Evolutionary conservation across 2,797 vertebrate genomes (phyloP).

Genomic region (Chaunax sp.): DNA sequence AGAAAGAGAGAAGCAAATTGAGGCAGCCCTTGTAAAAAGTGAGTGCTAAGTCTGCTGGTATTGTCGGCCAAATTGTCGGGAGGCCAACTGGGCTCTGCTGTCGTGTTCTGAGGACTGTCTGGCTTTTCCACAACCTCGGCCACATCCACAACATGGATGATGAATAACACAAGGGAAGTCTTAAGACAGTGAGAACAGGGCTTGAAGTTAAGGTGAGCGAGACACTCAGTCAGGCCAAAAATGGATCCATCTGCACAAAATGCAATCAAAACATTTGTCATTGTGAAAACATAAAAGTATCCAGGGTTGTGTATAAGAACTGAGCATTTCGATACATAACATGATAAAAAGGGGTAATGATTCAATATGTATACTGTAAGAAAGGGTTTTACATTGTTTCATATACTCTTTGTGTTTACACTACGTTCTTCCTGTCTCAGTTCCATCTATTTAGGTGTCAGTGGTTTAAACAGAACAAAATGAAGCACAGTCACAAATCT

Average conservation of each 20-base stretch:
- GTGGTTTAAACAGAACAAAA: no score
- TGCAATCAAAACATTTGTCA: not conserved
- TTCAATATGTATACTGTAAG: no score
- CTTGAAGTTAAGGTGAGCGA: not conserved
- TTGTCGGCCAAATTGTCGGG: slow-evolving; percentile 82
- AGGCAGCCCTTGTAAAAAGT: slow-evolving; percentile 80
- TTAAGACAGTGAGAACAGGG: slow-evolving; percentile 1
- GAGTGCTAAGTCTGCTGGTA: slow-evolving; percentile 82
- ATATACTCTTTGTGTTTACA: no score
- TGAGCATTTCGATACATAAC: no score
- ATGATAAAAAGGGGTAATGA: no score
- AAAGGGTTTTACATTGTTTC: no score
- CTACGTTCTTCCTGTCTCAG: no score
- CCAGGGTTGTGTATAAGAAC: no score
- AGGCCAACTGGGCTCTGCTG: slow-evolving; percentile 80
- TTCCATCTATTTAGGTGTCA: no score
- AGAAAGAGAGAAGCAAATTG: slow-evolving; percentile 80
- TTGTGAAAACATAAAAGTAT: not conserved
- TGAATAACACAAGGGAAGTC: slow-evolving; percentile 31
- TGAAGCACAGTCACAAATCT: no score
- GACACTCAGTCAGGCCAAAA: slow-evolving; percentile 4
- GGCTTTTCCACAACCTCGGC: slow-evolving; percentile 70
- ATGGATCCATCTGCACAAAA: slow-evolving; percentile 10
- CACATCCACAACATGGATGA: slow-evolving; percentile 33
- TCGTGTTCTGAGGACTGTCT: slow-evolving; percentile 72